phyloP scores from a whole-genome alignment of 2,113 vertebrate genomes.

The Cardinalis cardinalis region DNA sequence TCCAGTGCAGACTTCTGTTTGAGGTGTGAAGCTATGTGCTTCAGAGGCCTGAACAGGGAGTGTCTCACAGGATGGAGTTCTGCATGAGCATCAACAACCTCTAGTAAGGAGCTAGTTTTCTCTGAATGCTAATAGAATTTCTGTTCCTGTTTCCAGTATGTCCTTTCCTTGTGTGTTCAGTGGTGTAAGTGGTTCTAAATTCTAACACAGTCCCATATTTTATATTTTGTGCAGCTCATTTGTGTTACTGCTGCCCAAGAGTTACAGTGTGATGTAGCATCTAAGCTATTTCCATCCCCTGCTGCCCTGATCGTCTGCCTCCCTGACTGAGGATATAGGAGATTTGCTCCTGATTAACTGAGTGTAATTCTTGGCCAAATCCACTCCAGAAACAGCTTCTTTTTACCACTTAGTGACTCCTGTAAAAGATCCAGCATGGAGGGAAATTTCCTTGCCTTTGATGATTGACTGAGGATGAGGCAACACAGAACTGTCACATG shows the following conservation, averaged over 20 bases:
- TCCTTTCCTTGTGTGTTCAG: neutral
- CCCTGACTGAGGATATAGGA: neutral
- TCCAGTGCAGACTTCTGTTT: neutral
- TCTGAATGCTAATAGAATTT: neutral
- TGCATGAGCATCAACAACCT: neutral
- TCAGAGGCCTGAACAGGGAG: neutral
- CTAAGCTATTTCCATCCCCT: neutral
- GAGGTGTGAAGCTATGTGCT: neutral
- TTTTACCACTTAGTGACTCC: neutral
- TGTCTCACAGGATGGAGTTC: rapidly evolving
- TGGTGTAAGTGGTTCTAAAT: neutral
- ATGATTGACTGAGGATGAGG: neutral
- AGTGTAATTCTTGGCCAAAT: slow-evolving; percentile 19
- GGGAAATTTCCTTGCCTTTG: neutral
- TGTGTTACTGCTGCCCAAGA: neutral
- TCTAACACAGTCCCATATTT: neutral
- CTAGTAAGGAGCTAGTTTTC: neutral
- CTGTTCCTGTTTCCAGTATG: neutral
- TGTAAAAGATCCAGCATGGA: neutral
- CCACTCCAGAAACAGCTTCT: neutral
- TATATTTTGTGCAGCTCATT: neutral
- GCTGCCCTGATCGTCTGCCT: neutral
- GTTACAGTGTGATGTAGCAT: neutral
- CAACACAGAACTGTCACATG: neutral
- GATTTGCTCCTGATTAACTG: slow-evolving; percentile 32